A percentile compares a stretch with the other conserved stretches of the same genome.
These are phyloP conservation scores for Montipora efflorescens DNA, from an alignment of 64 coral and sea anemone species.

Conservation along the genomic window DNA sequence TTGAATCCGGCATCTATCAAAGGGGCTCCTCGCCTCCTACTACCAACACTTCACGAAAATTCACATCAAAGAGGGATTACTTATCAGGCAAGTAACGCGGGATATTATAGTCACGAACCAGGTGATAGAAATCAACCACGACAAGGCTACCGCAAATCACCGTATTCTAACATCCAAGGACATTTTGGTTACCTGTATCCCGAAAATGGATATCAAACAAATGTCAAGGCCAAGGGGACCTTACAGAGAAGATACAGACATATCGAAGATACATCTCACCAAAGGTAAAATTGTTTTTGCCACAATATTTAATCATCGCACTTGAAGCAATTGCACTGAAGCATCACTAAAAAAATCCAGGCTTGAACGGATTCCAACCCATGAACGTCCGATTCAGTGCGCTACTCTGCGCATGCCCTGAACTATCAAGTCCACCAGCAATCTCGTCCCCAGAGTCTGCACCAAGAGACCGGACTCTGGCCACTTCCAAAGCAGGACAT, in stretches of 20 bases:
- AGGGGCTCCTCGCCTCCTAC: neutral
- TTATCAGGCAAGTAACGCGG: neutral
- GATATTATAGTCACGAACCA: neutral
- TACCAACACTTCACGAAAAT: neutral
- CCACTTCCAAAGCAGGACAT: too few species aligned
- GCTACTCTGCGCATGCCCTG: too few species aligned
- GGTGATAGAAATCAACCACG: neutral
- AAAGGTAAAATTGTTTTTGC: neutral
- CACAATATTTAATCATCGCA: too few species aligned
- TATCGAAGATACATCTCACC: neutral
- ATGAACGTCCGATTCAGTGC: too few species aligned
- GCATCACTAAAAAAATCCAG: too few species aligned
- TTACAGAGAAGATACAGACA: conserved; percentile 21
- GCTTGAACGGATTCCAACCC: too few species aligned
- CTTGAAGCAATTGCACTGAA: too few species aligned
- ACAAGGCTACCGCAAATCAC: neutral
- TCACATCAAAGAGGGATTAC: neutral
- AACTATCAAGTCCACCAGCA: too few species aligned
- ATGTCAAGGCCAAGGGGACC: neutral
- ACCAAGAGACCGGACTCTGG: too few species aligned
- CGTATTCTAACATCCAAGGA: neutral
- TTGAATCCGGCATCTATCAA: neutral
- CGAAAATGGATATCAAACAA: conserved; percentile 12
- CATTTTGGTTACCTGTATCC: neutral
- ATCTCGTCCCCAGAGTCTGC: too few species aligned